Base-by-base conservation (phyloP, 1,140 invertebrate genomes). In the Sinella curviseta region DNA sequence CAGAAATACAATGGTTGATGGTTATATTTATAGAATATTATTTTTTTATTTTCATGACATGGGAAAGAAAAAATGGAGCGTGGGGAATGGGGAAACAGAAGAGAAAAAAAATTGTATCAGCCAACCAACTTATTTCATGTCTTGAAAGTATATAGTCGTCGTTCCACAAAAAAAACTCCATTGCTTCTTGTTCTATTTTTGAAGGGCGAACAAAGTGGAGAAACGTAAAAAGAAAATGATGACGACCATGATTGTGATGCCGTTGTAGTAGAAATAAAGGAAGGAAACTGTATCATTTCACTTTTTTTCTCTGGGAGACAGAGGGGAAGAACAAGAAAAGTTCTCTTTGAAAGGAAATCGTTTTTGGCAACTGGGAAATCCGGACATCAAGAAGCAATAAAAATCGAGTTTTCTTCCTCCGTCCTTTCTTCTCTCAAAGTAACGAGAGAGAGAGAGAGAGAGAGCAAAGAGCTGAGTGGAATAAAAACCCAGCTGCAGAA, bases 231-330 rank as follows among this genome's bases (percentile, higher is more conserved):
- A n/a, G 14, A n/a, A 26, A 26, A 65, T n/a, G 57, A n/a, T 16
- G 57, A 65, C 8, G 26, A 17, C 8, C 20, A 48, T 65, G 57
- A 65, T 16, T 16, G 14, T n/a, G 14, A 65, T 65, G 24, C 39
- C 39, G 20, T 48, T 12, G 20, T 48, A 20, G 39, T 48, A 48
- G 8, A n/a, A 14, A n/a, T 12, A n/a, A n/a, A 65, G 57, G 57
- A 65, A 65, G 57, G 57, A 65, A 65, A 20, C 57, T 65, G 57
- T 65, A 26, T 65, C 57, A 65, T 65, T 26, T 65, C 57, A 65
- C 57, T 65, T 65, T 65, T 65, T n/a, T 26, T 12, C 39, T 48
- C 20, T 48, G 20, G 8, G 8, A 65, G 26, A 65, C 3, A n/a
- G 26, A 65, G 57, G 24, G 16, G 24, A 14, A 65, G 26, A 14